phyloP scores from a whole-genome alignment of 2,888 invertebrate species.

The Caenorhabditis japonica region DNA sequence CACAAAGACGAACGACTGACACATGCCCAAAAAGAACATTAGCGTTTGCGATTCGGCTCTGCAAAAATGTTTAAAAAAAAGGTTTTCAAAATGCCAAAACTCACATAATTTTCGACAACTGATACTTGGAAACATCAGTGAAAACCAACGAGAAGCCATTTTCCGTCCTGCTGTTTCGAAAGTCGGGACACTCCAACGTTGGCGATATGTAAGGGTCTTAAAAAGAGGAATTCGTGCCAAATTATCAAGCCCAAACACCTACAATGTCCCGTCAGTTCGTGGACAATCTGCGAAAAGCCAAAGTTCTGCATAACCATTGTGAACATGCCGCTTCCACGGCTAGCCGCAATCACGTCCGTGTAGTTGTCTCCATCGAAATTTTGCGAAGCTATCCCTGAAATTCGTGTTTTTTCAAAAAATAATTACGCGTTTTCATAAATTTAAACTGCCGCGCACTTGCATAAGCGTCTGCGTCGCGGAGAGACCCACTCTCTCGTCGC shows the following conservation, averaged over 20 bases:
- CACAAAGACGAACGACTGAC: slow-evolving; percentile 21
- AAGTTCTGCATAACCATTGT: slow-evolving; percentile 33
- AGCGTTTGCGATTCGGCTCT: slow-evolving; percentile 31
- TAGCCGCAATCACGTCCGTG: slow-evolving; percentile 8
- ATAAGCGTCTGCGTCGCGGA: no score
- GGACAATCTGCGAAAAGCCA: slow-evolving; percentile 20
- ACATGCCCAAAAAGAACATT: slow-evolving; percentile 23
- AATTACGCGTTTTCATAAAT: no score
- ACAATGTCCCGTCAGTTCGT: slow-evolving; percentile 15
- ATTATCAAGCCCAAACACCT: background rate
- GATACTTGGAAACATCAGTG: slow-evolving; percentile 22
- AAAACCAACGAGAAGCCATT: slow-evolving; percentile 26
- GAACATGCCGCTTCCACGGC: slow-evolving; percentile 26
- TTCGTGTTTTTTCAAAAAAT: no score
- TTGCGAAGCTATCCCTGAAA: no score
- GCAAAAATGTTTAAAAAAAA: background rate
- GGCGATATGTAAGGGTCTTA: slow-evolving; percentile 23
- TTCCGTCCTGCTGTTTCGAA: background rate
- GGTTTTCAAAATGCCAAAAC: background rate
- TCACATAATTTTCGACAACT: slow-evolving; percentile 25
- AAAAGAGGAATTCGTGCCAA: background rate
- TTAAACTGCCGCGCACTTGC: no score
- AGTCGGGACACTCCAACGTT: slow-evolving; percentile 17
- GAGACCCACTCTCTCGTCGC: no score
- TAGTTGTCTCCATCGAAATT: no score